Evolutionary conservation across 2,797 vertebrate genomes (phyloP), one percentile per base, ranked within the genome.

Genomic region (Crenichthys baileyi): DNA sequence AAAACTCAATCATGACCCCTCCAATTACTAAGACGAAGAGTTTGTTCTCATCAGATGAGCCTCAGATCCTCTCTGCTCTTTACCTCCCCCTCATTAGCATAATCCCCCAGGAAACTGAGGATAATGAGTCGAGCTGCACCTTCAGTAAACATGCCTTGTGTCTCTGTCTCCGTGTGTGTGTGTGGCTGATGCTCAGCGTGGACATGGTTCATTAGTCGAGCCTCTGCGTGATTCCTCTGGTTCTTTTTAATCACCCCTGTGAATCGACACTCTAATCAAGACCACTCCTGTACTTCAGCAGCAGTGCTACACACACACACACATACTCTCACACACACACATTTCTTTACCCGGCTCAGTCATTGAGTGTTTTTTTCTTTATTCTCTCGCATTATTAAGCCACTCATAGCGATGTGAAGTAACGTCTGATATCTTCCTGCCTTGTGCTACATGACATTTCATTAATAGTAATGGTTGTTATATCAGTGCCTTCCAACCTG

Each of bases 41-140:
- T 90, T 92, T 92, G 89, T 91, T 90, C 89, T 92, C 85, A 87
- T 93, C 91, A 90, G 89, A 91, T 84, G 91, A 89, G 91, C 85
- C 85, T 92, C 91, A 90, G 89, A 93, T 91, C 91, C 82, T 88
- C 83, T 81, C 85, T 93, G 91, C 89, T 92, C 93, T 94, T 94
- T 94, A 84, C 88, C 84, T 22, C 91, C 90, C 71, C 79, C 76
- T 93, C 87, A 94, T 94, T 94, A 92, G 81, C 92, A 94, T 94
- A 94, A 92, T 93, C 90, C 88, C 83, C 87, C 79, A 88, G 89
- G 94, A 93, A 92, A 86, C 26, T 22, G 67, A 48, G 78, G 78
- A 91, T 94, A 93, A 94, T 93, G 93, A 94, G 91, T 78, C 39
- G 31, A 86, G 88, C 83, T 76, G 88, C 82, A 92, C 90, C 89